Evolutionary conservation across 2,113 vertebrate species (phyloP).

Genomic region (Myrmecobius fasciatus): DNA sequence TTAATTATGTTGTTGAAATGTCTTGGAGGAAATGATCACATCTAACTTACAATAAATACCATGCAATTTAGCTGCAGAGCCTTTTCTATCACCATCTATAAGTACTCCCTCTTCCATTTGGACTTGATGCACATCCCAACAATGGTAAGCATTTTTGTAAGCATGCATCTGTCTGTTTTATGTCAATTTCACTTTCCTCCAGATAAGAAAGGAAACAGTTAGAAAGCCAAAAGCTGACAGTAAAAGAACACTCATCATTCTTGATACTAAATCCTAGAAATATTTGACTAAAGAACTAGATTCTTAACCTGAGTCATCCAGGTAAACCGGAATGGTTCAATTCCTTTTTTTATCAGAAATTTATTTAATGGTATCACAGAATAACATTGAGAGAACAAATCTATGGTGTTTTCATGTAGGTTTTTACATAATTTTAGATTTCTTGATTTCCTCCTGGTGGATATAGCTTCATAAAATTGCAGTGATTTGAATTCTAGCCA

Average conservation of each 20-base stretch:
- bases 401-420: constrained; percentile 93
- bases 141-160: neutral
- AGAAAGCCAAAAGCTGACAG: constrained; percentile 67
- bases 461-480: constrained; percentile 56
- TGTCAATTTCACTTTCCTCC: constrained; percentile 67
- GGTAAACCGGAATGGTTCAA: constrained; percentile 95
- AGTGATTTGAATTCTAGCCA: neutral
- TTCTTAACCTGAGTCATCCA: constrained; percentile 90
- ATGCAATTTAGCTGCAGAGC: neutral
- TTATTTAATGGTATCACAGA: constrained; percentile 95
- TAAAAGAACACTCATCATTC: constrained; percentile 59
- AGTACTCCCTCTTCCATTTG: neutral
- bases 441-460: constrained; percentile 97
- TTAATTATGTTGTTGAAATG: neutral
- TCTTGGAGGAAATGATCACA: neutral
- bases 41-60: neutral
- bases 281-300: constrained; percentile 65
- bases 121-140: neutral
- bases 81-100: neutral
- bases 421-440: constrained; percentile 91
- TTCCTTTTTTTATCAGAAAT: constrained; percentile 94
- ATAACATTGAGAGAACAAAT: constrained; percentile 95
- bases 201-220: constrained; percentile 71
- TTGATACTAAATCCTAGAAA: constrained; percentile 23
- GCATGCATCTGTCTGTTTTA: neutral